Evolutionary conservation across 2,113 vertebrate species (phyloP).

Genomic region (Cebus imitator): DNA sequence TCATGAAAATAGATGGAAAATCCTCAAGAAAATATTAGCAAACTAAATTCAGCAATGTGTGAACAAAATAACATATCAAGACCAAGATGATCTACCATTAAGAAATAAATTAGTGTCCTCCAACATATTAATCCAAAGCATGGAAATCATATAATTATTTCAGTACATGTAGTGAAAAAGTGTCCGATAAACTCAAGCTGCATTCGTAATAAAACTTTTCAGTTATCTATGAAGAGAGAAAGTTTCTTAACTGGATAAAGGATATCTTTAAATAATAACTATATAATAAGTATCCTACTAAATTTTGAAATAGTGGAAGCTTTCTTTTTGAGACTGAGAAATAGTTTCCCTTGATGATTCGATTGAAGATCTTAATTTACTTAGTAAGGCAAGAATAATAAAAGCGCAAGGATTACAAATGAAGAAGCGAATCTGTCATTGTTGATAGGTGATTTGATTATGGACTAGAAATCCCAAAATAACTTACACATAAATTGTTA

Average conservation of each 20-base stretch:
- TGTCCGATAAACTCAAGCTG: neutral
- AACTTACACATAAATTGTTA: neutral
- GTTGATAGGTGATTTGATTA: neutral
- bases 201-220: neutral
- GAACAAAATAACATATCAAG: neutral
- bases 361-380: neutral
- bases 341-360: neutral
- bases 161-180: neutral
- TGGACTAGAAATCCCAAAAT: neutral
- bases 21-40: slow-evolving; percentile 29
- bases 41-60: neutral
- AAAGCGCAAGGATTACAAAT: neutral
- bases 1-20: neutral
- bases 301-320: neutral
- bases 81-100: neutral
- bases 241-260: neutral
- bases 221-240: neutral
- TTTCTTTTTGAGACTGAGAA: neutral
- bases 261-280: neutral
- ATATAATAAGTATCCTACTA: neutral
- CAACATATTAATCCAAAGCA: neutral
- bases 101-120: neutral
- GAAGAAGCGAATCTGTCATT: neutral
- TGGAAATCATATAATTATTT: neutral
- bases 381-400: slow-evolving; percentile 1